Evolutionary conservation across 2,888 invertebrate species (phyloP), one percentile per base, ranked within the genome.

Genomic region (Myathropa florea): DNA sequence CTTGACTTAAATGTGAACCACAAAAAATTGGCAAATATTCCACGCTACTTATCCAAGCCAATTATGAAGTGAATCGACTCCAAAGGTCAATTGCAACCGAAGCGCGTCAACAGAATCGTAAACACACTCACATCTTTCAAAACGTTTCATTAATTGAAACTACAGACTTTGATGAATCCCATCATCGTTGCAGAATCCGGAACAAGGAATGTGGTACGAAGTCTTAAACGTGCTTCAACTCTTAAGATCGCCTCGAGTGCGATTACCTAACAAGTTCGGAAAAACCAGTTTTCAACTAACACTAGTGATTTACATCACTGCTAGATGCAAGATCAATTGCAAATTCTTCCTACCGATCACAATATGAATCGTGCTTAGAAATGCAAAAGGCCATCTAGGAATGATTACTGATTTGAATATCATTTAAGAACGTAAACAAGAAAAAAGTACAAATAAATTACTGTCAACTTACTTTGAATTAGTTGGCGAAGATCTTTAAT

Each of bases 401-500:
- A 6, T 18, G 7, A 7, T 46, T 46, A 46, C 46, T 7, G 18
- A 46, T 7, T 18, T 7, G 7, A 46, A 18, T 10, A 33, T 57
- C 24, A 23, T 26, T 24, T 3, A 18, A 30, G 61, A 53, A 28
- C 14, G 18, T 3, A 18, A 7, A 4, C 12, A 59, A 60, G 10
- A 10, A 6, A 26, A 57, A 6, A 6, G 7, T 46, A 2, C 18
- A 46, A 46, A 18, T 46, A n/a, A 46, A 46, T 46, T 18, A 46
- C 18, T 18, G 18, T 46, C 7, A 46, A 83, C 86, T 83, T 91
- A 95, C 96, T 95, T 88, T 91, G 88, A 76, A 93, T 89, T 39
- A 95, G 89, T 89, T 93, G 92, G 82, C 92, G 92, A 3, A 95
- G 91, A 88, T 95, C 94, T 59, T 91, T 92, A 24, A 96, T 91